A percentile compares a stretch with the other conserved stretches of the same genome.
These are phyloP conservation scores for Andrena cerasifolii DNA, from an alignment of 1,140 invertebrate species.

Conservation along the genomic window DNA sequence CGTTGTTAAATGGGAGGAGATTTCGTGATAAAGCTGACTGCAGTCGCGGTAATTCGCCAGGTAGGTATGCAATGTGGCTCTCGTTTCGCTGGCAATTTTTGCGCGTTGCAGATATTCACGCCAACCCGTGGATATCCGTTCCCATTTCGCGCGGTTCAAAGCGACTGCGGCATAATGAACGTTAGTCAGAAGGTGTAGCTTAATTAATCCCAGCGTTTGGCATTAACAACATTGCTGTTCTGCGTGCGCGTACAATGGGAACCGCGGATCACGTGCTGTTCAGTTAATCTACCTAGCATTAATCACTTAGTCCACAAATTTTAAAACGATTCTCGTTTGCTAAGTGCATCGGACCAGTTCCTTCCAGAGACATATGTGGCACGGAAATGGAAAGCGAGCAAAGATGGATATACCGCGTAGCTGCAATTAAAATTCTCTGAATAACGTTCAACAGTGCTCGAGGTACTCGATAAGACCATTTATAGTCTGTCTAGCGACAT, in stretches of 20 bases:
- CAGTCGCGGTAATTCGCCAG: background rate
- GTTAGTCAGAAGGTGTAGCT: background rate
- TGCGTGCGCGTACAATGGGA: background rate
- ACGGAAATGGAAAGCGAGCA: too few relatives aligned
- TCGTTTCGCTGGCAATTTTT: background rate
- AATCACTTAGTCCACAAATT: background rate
- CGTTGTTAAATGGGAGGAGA: background rate
- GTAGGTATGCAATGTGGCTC: background rate
- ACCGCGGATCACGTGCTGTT: background rate
- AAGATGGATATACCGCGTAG: too few relatives aligned
- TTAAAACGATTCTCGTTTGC: background rate
- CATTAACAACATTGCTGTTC: background rate
- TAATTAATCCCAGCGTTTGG: background rate
- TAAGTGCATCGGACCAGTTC: background rate
- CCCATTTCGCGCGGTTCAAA: background rate
- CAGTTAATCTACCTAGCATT: constrained; percentile 2
- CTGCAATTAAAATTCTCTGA: background rate
- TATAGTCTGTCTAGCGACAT: too few relatives aligned
- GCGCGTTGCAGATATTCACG: background rate
- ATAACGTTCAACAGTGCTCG: background rate
- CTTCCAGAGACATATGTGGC: too few relatives aligned
- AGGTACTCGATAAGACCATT: too few relatives aligned
- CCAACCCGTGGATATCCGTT: background rate
- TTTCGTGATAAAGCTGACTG: background rate
- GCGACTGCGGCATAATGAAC: background rate